These are phyloP conservation scores for Micoletzkya japonica DNA, from an alignment of 2,888 invertebrate species.

Conservation along the genomic window DNA sequence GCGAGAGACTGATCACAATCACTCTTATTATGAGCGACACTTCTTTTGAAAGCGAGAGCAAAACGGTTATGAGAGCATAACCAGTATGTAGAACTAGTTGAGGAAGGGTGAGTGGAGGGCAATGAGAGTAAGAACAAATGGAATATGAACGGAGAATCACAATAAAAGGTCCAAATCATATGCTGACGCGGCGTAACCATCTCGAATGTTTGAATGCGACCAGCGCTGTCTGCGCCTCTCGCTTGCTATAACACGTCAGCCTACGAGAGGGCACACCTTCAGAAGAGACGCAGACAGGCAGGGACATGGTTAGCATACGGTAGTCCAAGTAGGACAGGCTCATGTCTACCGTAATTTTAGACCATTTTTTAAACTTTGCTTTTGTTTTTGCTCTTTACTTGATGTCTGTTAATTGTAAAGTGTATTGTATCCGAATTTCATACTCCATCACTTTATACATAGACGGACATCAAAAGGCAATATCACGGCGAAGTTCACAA, in stretches of 20 bases:
- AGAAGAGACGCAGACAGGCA: conserved; percentile 6
- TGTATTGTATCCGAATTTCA: no score
- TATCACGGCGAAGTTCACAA: no score
- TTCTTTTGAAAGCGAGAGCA: no score
- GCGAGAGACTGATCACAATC: no score
- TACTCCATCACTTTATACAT: no score
- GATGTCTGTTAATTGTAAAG: no score
- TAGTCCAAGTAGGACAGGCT: not conserved
- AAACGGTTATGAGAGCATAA: not conserved
- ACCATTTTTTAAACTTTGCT: not conserved
- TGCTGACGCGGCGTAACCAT: no score
- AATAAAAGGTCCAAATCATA: not conserved
- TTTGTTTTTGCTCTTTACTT: conserved; percentile 22
- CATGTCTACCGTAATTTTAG: not conserved
- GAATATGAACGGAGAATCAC: not conserved
- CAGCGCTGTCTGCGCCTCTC: conserved; percentile 25
- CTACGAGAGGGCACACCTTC: conserved; percentile 13
- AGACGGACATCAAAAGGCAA: no score
- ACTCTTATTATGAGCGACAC: no score
- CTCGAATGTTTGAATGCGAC: not conserved
- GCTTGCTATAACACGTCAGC: conserved; percentile 42
- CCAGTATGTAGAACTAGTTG: not conserved
- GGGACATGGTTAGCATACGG: not conserved
- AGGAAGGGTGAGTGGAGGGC: conserved; percentile 4
- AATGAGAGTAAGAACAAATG: conserved; percentile 15